Evolutionary conservation across 2,113 vertebrate genomes (phyloP).

Genomic region (Cebus imitator): DNA sequence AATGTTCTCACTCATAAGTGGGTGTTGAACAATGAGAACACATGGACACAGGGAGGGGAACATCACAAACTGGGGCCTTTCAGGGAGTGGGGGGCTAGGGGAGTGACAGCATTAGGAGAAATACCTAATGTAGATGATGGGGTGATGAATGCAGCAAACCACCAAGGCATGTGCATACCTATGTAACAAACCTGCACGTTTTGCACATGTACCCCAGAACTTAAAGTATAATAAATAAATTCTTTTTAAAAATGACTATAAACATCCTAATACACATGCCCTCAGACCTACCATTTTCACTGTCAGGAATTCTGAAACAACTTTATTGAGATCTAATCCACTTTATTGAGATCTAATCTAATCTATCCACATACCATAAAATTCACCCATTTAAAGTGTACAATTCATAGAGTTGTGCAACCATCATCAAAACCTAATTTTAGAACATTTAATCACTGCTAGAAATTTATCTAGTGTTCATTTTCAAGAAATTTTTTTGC

Average conservation of each 20-base stretch:
- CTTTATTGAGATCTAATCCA: neutral
- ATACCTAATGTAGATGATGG: no score
- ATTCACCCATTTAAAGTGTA: neutral
- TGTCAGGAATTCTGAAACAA: neutral
- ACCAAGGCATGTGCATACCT: no score
- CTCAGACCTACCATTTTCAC: neutral
- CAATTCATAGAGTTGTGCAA: neutral
- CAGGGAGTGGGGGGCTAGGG: no score
- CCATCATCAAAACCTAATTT: neutral
- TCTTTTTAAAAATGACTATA: neutral
- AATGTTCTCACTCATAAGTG: no score
- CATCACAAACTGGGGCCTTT: no score
- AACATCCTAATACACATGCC: neutral
- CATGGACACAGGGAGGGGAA: no score
- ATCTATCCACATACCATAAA: neutral
- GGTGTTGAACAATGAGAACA: no score
- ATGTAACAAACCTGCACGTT: no score
- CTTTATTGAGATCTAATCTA: neutral
- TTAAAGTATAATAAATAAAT: no score
- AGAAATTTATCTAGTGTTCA: neutral
- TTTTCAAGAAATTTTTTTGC: neutral
- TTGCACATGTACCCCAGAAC: no score
- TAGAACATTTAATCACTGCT: neutral
- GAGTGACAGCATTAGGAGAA: no score
- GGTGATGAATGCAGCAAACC: no score